Percentiles rank a stretch among this genome's conserved stretches.
Evolutionary conservation across 2,797 vertebrate genomes (phyloP).

Genomic region (Cossypha niveicapilla): DNA sequence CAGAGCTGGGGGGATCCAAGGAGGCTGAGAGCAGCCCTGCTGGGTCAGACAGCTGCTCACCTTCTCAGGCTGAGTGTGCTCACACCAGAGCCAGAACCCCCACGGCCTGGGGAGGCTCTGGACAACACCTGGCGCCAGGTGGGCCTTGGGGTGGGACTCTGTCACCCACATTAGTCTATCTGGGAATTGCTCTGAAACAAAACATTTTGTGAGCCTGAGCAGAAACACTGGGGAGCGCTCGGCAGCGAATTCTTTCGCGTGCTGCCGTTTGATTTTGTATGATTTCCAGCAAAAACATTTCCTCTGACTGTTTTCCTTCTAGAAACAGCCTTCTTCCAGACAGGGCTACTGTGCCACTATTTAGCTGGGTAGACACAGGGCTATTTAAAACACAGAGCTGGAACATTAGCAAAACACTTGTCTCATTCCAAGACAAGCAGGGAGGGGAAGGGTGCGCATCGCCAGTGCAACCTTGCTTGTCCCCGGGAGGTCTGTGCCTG

Average conservation of each 20-base stretch:
- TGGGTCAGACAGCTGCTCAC: background rate
- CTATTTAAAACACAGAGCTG: conserved; percentile 59
- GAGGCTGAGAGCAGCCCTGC: background rate
- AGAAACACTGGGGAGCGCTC: background rate
- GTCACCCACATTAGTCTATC: background rate
- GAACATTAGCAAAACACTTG: conserved; percentile 57
- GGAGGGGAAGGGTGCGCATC: background rate
- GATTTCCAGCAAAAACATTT: conserved; percentile 58
- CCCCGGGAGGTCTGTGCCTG: conserved; percentile 6
- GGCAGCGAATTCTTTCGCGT: background rate
- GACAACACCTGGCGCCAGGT: accelerated
- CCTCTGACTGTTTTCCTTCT: conserved; percentile 58
- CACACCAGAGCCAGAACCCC: background rate
- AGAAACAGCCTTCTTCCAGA: conserved; percentile 52
- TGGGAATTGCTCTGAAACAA: background rate
- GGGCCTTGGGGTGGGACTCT: background rate
- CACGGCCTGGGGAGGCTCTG: background rate
- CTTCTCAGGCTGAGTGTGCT: background rate
- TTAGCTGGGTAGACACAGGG: conserved; percentile 30
- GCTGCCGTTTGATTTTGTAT: conserved; percentile 41
- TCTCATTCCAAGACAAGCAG: conserved; percentile 39
- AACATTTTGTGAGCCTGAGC: background rate
- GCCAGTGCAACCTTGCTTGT: background rate
- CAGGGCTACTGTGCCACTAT: conserved; percentile 37
- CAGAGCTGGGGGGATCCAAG: background rate